These are phyloP conservation scores for Plestiodon gilberti DNA, from an alignment of 2,113 vertebrate species.

Conservation along the genomic window DNA sequence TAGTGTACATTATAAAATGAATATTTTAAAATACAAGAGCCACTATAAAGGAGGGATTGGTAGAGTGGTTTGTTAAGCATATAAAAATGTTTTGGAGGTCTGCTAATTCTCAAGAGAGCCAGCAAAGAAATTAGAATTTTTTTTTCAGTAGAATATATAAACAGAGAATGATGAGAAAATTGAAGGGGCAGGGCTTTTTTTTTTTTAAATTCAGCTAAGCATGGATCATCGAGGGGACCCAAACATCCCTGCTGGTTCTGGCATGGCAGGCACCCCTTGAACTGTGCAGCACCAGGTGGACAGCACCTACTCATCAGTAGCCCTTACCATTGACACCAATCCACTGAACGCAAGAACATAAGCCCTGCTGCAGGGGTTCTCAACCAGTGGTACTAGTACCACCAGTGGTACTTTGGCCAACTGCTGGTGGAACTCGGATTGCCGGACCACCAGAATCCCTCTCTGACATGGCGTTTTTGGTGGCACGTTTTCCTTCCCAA, in stretches of 20 bases:
- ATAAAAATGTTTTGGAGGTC: slow-evolving; percentile 18
- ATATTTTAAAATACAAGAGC: not conserved
- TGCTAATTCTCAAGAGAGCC: not conserved
- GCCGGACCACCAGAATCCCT: too few species aligned
- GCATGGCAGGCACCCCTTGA: not conserved
- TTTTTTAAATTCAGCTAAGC: not conserved
- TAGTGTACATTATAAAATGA: not conserved
- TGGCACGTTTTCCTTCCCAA: too few species aligned
- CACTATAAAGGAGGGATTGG: not conserved
- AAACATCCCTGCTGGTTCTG: not conserved
- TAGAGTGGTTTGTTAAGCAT: not conserved
- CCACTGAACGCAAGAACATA: too few species aligned
- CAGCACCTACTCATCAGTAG: too few species aligned
- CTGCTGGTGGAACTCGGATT: too few species aligned
- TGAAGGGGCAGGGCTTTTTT: fast-evolving
- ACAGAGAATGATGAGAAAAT: not conserved
- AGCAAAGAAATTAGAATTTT: not conserved
- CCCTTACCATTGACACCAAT: too few species aligned
- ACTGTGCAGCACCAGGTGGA: not conserved
- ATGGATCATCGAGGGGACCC: not conserved
- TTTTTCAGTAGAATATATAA: not conserved
- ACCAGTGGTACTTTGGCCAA: too few species aligned
- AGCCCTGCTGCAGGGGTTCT: too few species aligned
- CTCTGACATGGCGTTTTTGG: too few species aligned
- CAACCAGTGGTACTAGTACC: too few species aligned